phyloP scores from a whole-genome alignment of 1,140 invertebrate genomes.

The Caenorhabditis brenneri region DNA sequence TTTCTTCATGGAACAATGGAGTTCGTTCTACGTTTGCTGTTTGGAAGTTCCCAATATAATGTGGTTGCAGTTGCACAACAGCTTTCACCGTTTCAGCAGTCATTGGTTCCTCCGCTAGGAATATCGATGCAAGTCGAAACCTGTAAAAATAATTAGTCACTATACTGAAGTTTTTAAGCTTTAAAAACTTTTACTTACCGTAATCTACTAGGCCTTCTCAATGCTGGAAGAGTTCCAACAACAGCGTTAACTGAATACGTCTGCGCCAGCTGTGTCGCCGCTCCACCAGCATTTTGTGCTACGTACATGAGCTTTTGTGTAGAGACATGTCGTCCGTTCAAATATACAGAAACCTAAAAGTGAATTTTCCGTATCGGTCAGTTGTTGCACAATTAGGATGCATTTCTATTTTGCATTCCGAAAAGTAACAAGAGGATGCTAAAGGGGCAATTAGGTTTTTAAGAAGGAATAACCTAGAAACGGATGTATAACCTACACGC shows the following conservation, averaged over 20 bases:
- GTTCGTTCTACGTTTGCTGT: constrained; percentile 74
- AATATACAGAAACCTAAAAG: constrained; percentile 65
- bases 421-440: not conserved
- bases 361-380: no score
- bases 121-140: constrained; percentile 47
- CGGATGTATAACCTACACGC: not conserved
- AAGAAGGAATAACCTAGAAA: not conserved
- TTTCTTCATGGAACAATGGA: constrained; percentile 86
- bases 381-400: not conserved
- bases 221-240: constrained; percentile 82
- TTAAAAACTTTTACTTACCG: constrained; percentile 63
- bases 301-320: constrained; percentile 84
- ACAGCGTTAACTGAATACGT: constrained; percentile 78
- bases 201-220: constrained; percentile 78
- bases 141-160: not conserved
- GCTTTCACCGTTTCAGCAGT: constrained; percentile 80
- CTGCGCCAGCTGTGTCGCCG: constrained; percentile 53
- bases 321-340: constrained; percentile 63
- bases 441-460: not conserved
- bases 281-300: constrained; percentile 75
- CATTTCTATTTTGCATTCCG: not conserved
- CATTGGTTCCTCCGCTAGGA: constrained; percentile 86
- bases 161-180: no score
- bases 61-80: constrained; percentile 84
- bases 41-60: constrained; percentile 75